These are phyloP conservation scores for Cyprinella venusta DNA, from an alignment of 2,797 vertebrate species.

Conservation along the genomic window DNA sequence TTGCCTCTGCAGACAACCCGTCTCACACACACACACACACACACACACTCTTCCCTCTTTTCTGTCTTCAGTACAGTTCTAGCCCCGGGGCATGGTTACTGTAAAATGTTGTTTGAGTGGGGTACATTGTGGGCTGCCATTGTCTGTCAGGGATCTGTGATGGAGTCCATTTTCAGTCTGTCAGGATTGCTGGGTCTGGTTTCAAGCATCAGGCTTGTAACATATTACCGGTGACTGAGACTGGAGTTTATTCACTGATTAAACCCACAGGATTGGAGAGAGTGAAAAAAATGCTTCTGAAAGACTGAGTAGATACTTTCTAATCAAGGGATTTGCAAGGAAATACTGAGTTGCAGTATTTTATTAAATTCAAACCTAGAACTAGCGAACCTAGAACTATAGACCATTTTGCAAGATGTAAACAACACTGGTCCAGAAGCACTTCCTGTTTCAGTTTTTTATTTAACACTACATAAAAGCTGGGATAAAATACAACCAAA, in stretches of 20 bases:
- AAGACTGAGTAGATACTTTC: conserved; percentile 4
- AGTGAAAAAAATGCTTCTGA: conserved; percentile 15
- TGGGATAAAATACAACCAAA: too few species aligned
- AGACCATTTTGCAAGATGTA: too few species aligned
- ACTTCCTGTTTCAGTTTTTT: too few species aligned
- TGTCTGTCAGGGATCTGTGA: conserved; percentile 50
- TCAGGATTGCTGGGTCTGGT: conserved; percentile 45
- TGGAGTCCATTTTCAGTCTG: conserved; percentile 61
- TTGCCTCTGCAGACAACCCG: conserved; percentile 56
- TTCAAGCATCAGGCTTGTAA: conserved; percentile 44
- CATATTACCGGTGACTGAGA: conserved; percentile 46
- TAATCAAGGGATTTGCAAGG: background rate
- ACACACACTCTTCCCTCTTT: conserved; percentile 22
- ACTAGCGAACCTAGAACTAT: too few species aligned
- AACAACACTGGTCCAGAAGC: too few species aligned
- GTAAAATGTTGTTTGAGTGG: conserved; percentile 50
- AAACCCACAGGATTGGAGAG: conserved; percentile 37
- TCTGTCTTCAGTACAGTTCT: conserved; percentile 36
- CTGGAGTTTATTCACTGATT: conserved; percentile 41
- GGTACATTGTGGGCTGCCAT: conserved; percentile 38
- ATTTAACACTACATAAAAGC: too few species aligned
- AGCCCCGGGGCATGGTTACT: conserved; percentile 47
- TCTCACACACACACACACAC: conserved; percentile 16
- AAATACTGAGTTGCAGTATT: background rate
- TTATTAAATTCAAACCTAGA: background rate